Evolutionary conservation across 2,888 invertebrate genomes (phyloP).

Genomic region (Lasioglossum lativentre): DNA sequence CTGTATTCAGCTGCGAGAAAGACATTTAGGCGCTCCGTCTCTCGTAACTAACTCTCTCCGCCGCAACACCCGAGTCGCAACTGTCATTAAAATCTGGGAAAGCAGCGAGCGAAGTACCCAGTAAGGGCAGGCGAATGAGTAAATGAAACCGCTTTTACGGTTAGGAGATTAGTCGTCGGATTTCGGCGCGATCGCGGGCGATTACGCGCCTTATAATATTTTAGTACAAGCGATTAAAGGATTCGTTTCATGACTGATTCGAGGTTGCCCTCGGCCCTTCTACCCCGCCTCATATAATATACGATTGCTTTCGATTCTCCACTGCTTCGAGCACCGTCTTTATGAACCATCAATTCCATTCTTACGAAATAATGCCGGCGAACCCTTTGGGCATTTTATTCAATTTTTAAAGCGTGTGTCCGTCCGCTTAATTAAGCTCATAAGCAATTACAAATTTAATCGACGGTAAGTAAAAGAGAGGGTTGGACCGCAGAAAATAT

Average conservation of each 20-base stretch:
- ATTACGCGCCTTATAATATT: constrained; percentile 78
- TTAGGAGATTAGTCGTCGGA: constrained; percentile 76
- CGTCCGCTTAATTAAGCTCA: no score
- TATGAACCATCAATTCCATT: not conserved
- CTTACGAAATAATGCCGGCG: not conserved
- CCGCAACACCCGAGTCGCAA: constrained; percentile 29
- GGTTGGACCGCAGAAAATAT: no score
- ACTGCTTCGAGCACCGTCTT: not conserved
- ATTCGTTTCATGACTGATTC: constrained; percentile 71
- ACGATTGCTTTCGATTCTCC: not conserved
- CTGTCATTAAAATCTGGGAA: constrained; percentile 64
- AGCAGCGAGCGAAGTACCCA: constrained; percentile 56
- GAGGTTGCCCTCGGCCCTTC: constrained; percentile 49
- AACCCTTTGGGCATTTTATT: not conserved
- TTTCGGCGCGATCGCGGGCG: constrained; percentile 73
- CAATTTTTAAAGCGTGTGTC: no score
- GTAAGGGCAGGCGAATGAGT: constrained; percentile 56
- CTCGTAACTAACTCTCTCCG: constrained; percentile 32
- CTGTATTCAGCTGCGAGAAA: not conserved
- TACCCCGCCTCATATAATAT: not conserved
- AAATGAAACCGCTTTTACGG: constrained; percentile 76
- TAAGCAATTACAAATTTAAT: no score
- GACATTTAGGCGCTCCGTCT: not conserved
- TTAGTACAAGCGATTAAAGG: constrained; percentile 78
- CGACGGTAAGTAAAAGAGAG: no score